Evolutionary conservation across 2,888 invertebrate genomes (phyloP).

Genomic region (Danaus chrysippus): DNA sequence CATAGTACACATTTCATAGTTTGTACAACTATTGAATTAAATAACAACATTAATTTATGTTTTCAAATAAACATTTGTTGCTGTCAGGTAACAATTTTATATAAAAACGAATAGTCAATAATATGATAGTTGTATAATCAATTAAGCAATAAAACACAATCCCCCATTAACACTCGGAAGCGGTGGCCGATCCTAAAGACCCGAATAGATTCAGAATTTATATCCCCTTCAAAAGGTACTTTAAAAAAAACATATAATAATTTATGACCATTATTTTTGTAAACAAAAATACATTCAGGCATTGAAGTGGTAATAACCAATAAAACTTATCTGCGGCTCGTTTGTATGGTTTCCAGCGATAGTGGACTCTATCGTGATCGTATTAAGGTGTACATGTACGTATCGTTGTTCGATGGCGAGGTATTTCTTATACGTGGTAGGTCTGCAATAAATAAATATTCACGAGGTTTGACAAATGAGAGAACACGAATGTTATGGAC

Average conservation of each 20-base stretch:
- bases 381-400: constrained; percentile 27
- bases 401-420: constrained; percentile 39
- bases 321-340: constrained; percentile 6
- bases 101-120: not conserved
- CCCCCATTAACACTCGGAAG: constrained; percentile 63
- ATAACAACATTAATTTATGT: not conserved
- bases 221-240: constrained; percentile 49
- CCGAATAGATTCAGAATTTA: constrained; percentile 67
- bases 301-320: not conserved
- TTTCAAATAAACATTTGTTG: not conserved
- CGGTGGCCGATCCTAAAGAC: constrained; percentile 58
- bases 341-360: constrained; percentile 22
- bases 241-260: constrained; percentile 17
- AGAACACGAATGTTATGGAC: constrained; percentile 65
- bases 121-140: not conserved
- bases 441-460: constrained; percentile 75
- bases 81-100: constrained; percentile 4
- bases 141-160: constrained; percentile 2
- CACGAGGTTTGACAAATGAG: constrained; percentile 73
- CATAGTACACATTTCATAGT: not conserved
- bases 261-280: constrained; percentile 21
- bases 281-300: constrained; percentile 16
- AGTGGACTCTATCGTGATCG: constrained; percentile 30
- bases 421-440: constrained; percentile 66
- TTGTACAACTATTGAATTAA: not conserved